These are phyloP conservation scores for Protaetia brevitarsis DNA, from an alignment of 1,140 invertebrate species.

Conservation along the genomic window DNA sequence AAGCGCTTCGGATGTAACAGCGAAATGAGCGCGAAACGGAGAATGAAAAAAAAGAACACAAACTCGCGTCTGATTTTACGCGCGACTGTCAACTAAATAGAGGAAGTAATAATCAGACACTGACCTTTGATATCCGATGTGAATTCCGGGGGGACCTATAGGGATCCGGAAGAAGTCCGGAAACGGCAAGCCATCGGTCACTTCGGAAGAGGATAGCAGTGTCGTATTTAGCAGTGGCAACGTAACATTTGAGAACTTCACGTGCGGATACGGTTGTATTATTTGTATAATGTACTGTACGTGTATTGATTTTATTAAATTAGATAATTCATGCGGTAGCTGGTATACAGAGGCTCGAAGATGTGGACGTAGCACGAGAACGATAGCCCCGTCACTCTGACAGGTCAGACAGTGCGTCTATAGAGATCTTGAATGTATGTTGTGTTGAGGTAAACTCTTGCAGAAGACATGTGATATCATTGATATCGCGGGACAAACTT, in stretches of 20 bases:
- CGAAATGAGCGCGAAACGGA: neutral
- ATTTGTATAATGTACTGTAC: neutral
- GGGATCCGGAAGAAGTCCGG: constrained; percentile 43
- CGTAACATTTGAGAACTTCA: constrained; percentile 4
- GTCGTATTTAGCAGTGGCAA: constrained; percentile 9
- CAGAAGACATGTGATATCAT: constrained; percentile 41
- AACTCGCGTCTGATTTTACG: neutral
- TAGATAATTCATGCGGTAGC: neutral
- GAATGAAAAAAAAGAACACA: neutral
- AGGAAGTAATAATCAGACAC: constrained; percentile 44
- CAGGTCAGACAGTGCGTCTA: neutral
- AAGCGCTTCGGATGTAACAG: neutral
- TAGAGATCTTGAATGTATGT: constrained; percentile 18
- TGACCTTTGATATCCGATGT: constrained; percentile 44
- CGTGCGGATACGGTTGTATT: too few relatives aligned
- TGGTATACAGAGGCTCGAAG: constrained; percentile 7
- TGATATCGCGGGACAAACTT: constrained; percentile 46
- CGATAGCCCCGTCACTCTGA: neutral
- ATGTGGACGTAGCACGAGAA: constrained; percentile 3
- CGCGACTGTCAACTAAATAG: constrained; percentile 6
- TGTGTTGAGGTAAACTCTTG: constrained; percentile 20
- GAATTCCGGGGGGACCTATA: constrained; percentile 40
- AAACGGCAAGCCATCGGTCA: constrained; percentile 46
- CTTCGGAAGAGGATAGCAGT: constrained; percentile 28
- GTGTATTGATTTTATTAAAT: neutral